Percentiles rank a stretch among this genome's conserved stretches.
These are phyloP conservation scores for Ciconia maguari DNA, from an alignment of 2,113 vertebrate species.

Conservation along the genomic window DNA sequence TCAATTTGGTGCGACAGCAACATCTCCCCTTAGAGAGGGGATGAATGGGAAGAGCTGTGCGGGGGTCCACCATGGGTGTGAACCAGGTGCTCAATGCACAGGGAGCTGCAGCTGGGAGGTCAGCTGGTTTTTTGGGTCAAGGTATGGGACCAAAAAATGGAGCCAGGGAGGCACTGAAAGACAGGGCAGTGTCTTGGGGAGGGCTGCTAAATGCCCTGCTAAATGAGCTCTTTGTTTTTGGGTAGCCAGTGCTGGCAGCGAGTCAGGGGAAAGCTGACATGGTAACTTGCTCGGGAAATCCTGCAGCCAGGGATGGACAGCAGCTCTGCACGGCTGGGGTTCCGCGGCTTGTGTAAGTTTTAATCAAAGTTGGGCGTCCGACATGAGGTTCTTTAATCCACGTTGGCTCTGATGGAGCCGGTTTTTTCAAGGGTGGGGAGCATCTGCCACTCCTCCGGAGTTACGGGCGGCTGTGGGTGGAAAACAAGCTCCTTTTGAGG, in stretches of 20 bases:
- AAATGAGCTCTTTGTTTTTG: constrained; percentile 20
- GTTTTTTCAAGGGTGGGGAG: constrained; percentile 22
- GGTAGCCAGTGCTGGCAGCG: not conserved
- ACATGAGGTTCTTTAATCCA: not conserved
- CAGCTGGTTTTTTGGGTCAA: not conserved
- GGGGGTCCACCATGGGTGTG: not conserved
- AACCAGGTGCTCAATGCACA: fast-evolving
- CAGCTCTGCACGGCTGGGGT: not conserved
- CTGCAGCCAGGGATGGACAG: not conserved
- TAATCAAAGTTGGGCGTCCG: not conserved
- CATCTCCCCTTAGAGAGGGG: not conserved
- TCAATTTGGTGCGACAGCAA: not conserved
- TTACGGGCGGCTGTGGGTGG: not conserved
- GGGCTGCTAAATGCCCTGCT: not conserved
- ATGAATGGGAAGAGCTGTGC: not conserved
- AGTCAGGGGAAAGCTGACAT: not conserved
- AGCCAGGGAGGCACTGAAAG: not conserved
- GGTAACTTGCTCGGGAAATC: not conserved
- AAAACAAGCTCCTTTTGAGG: constrained; percentile 3
- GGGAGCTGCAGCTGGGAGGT: not conserved
- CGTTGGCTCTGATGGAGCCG: not conserved
- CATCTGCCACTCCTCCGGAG: constrained; percentile 7
- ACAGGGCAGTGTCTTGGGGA: not conserved
- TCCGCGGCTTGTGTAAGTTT: not conserved
- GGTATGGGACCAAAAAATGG: not conserved